Conservation (phyloP, 2,113 vertebrate species). For the Tonatia bakeri region DNA sequence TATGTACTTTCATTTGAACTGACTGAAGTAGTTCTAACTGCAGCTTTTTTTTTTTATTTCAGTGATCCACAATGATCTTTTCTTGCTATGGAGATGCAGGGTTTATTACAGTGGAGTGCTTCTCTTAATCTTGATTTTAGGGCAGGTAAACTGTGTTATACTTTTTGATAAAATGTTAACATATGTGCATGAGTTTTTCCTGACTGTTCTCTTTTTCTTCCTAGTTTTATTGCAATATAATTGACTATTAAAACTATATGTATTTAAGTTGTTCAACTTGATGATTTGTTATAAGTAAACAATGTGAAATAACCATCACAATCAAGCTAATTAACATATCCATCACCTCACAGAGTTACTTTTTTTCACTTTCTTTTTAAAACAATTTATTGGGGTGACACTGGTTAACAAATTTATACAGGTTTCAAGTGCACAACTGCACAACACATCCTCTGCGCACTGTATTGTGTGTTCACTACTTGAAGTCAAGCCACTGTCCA, state of each 20-base stretch:
- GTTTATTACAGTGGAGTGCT: not conserved
- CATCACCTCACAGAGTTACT: not conserved
- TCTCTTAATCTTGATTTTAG: constrained; percentile 40
- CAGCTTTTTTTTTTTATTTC: not conserved
- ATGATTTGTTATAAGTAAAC: not conserved
- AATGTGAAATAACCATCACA: not conserved
- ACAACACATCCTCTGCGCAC: too few species aligned
- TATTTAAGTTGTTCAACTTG: not conserved
- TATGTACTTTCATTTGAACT: constrained; percentile 30
- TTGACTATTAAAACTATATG: not conserved
- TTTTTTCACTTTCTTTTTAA: not conserved
- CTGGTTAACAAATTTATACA: too few species aligned
- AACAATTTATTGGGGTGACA: too few species aligned
- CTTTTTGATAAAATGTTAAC: constrained; percentile 28
- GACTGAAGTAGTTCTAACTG: not conserved
- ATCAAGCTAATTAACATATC: not conserved
- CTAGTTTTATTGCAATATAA: not conserved
- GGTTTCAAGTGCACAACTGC: too few species aligned
- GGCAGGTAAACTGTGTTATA: not conserved
- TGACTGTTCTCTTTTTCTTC: not conserved
- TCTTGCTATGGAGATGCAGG: not conserved
- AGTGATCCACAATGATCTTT: not conserved
- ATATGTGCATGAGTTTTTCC: not conserved
- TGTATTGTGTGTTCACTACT: too few species aligned
- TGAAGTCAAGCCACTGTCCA: too few species aligned